phyloP scores from a whole-genome alignment of 2,113 vertebrate species.

The Amphiprion ocellaris region DNA sequence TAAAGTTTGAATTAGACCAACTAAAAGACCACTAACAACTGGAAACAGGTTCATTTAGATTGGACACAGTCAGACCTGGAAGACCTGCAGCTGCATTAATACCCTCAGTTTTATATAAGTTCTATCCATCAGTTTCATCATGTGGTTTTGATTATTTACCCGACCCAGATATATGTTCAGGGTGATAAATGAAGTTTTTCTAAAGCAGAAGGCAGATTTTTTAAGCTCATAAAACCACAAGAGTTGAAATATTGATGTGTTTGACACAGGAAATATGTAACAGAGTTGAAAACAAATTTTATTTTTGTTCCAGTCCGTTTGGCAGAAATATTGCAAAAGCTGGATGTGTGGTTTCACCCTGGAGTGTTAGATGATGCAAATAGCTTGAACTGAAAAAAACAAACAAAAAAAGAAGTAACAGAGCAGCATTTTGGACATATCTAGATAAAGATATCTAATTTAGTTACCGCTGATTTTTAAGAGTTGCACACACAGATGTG shows the following conservation, averaged over 20 bases:
- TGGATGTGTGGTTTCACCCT: neutral
- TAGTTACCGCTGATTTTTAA: too few relatives aligned
- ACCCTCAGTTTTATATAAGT: neutral
- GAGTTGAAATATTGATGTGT: neutral
- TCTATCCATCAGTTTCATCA: neutral
- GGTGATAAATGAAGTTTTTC: neutral
- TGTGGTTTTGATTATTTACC: neutral
- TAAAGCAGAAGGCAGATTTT: neutral
- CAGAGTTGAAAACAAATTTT: neutral
- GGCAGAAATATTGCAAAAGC: neutral
- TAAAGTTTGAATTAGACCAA: neutral
- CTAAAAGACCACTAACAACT: slow-evolving; percentile 9
- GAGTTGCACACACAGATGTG: too few relatives aligned
- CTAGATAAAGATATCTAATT: too few relatives aligned
- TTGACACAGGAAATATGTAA: neutral
- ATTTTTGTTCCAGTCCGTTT: neutral
- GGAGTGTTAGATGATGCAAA: neutral
- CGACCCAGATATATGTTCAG: neutral
- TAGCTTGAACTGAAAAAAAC: slow-evolving; percentile 20
- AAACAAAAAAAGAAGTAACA: neutral
- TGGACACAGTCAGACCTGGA: neutral
- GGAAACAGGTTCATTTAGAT: neutral
- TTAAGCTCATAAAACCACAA: neutral
- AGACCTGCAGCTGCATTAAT: neutral
- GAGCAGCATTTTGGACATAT: too few relatives aligned